Base-by-base conservation (phyloP, 2,888 invertebrate genomes). In the Dendrolimus houi region DNA sequence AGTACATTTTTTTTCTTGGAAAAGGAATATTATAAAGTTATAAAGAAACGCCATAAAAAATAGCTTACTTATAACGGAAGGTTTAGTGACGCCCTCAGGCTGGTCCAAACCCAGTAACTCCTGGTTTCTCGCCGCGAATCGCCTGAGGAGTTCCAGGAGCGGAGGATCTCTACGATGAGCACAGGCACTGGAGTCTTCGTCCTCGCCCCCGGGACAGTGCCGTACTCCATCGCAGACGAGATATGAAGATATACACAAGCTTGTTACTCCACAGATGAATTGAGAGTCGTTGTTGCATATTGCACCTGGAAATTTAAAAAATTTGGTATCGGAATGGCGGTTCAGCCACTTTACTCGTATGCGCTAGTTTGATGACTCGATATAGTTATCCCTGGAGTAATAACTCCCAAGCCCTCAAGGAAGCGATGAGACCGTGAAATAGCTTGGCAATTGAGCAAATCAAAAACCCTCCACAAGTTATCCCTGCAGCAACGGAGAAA, bases 171-270 rank as follows among this genome's bases (percentile, higher is more conserved):
- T 67, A 7, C 86, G 64, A 53, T 81, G 83, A 1, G 86, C 71
- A 63, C 91, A 90, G 2, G 85, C 85, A 29, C 62, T 64, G 0
- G 80, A 56, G 52, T 92, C 92, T 64, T 92, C 92, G 61, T 92
- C 92, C 60, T 93, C 93, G 7, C 93, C 93, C 0, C 92, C 92
- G 0, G 94, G 94, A 64, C 94, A 94, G 72, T 94, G 93, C 1
- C 91, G 84, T 29, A 93, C 91, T 9, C 94, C 94, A 66, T 94
- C 94, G 74, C 94, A 94, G 14, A 93, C 90, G 62, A 94, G 82
- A 68, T 93, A 92, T 56, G 93, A 92, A 1, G 94, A 93, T 57
- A 94, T 92, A 79, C 94, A 94, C 54, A 94, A 85, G 62, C 81
- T 77, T 14, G 87, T 87, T 52, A 71, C 62, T 0, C 89, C 89